Percentiles rank a stretch among this genome's conserved stretches.
Conservation (phyloP, 2,888 invertebrate species). For the Drosophila nr. perissopoda region DNA sequence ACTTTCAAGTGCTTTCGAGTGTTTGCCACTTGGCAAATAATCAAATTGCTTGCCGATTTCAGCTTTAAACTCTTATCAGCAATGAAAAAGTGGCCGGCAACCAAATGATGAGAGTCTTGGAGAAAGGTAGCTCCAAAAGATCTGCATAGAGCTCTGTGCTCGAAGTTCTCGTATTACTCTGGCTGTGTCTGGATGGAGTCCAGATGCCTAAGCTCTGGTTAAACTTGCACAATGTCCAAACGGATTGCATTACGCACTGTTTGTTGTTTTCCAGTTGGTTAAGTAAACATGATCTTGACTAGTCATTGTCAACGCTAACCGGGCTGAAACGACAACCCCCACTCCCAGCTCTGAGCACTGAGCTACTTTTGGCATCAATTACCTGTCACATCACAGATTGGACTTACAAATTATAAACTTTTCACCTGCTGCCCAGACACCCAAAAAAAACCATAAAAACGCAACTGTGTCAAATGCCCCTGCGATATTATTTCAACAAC, state of each 20-base stretch:
- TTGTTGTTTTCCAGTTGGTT: constrained; percentile 77
- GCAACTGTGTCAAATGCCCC: constrained; percentile 73
- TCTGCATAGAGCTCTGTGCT: too few relatives aligned
- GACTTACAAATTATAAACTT: constrained; percentile 75
- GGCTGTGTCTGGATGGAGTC: not conserved
- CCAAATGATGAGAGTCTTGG: constrained; percentile 5
- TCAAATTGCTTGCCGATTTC: constrained; percentile 21
- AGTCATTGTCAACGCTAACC: constrained; percentile 70
- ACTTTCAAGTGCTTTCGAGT: constrained; percentile 32
- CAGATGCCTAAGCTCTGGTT: constrained; percentile 60
- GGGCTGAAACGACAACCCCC: constrained; percentile 49
- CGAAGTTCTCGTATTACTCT: constrained; percentile 39
- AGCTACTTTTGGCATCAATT: constrained; percentile 75
- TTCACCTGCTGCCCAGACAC: constrained; percentile 50
- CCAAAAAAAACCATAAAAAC: constrained; percentile 28
- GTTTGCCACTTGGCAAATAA: constrained; percentile 28
- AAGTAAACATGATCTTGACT: constrained; percentile 81
- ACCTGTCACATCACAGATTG: constrained; percentile 67
- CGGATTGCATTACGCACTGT: constrained; percentile 56
- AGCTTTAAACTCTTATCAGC: constrained; percentile 50
- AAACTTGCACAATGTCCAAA: constrained; percentile 63
- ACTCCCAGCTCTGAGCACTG: constrained; percentile 18
- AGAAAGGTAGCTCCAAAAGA: constrained; percentile 22
- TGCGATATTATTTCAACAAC: constrained; percentile 63
- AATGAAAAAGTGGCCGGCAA: constrained; percentile 21